Evolutionary conservation across 2,888 invertebrate species (phyloP).

Genomic region (Odontocolon sp.): DNA sequence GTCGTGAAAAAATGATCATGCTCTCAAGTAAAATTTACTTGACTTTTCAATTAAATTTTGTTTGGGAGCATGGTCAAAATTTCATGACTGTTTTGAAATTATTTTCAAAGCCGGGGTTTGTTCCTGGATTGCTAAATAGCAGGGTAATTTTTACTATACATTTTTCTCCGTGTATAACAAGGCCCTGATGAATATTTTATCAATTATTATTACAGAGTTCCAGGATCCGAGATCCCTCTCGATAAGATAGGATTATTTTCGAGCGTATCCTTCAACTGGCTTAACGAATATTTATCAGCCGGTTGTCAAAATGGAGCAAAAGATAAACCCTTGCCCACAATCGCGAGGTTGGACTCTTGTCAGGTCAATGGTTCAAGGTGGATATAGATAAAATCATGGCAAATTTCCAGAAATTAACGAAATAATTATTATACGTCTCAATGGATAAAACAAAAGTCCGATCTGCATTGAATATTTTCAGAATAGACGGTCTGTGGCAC

Average conservation of each 20-base stretch:
- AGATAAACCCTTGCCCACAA: constrained; percentile 77
- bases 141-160: too few relatives aligned
- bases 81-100: too few relatives aligned
- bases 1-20: background rate
- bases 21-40: too few relatives aligned
- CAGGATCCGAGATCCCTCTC: constrained; percentile 71
- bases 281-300: constrained; percentile 81
- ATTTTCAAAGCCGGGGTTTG: too few relatives aligned
- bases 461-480: constrained; percentile 65
- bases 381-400: constrained; percentile 16
- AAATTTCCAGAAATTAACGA: background rate
- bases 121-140: too few relatives aligned
- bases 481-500: constrained; percentile 81
- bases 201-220: constrained; percentile 51
- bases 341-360: constrained; percentile 80
- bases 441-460: background rate
- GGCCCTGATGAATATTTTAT: background rate
- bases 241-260: constrained; percentile 82
- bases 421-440: constrained; percentile 3
- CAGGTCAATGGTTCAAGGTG: constrained; percentile 81
- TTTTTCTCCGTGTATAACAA: too few relatives aligned
- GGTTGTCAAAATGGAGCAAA: constrained; percentile 80
- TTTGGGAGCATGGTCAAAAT: too few relatives aligned
- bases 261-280: constrained; percentile 82
- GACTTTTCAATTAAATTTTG: too few relatives aligned